A percentile compares a stretch with the other conserved stretches of the same genome.
Evolutionary conservation across 1,140 invertebrate species (phyloP).

Genomic region (Ips nitidus): DNA sequence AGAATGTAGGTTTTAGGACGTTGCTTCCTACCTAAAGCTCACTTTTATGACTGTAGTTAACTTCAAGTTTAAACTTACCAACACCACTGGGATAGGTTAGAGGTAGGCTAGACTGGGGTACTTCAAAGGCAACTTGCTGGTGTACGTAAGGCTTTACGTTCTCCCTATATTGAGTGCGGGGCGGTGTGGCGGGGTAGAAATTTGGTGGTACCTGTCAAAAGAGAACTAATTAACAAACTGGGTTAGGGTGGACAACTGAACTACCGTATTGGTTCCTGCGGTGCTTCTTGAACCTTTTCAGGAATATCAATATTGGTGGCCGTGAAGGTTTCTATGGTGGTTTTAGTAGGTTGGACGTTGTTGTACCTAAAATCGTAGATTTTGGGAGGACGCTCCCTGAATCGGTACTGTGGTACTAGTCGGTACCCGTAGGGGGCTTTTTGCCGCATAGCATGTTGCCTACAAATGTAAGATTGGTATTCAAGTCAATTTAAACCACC

Average conservation of each 20-base stretch:
- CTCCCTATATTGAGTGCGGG: constrained; percentile 10
- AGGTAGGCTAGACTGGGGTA: constrained; percentile 23
- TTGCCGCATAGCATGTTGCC: constrained; percentile 29
- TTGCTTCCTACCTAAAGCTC: constrained; percentile 19
- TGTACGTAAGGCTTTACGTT: constrained; percentile 22
- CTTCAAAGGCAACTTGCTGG: constrained; percentile 32
- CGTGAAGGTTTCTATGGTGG: constrained; percentile 48
- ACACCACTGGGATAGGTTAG: constrained; percentile 1
- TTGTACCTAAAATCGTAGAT: constrained; percentile 12
- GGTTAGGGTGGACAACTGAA: too few relatives aligned
- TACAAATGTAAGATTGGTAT: not conserved
- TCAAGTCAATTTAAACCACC: not conserved
- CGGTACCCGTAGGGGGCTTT: constrained; percentile 25
- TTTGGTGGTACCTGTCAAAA: constrained; percentile 24
- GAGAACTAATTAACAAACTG: not conserved
- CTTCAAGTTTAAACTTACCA: constrained; percentile 11
- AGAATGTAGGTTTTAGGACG: constrained; percentile 19
- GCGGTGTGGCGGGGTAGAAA: not conserved
- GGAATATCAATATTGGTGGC: constrained; percentile 47
- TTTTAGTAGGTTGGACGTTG: constrained; percentile 43
- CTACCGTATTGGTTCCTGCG: constrained; percentile 19
- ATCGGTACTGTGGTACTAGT: constrained; percentile 15
- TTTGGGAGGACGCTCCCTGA: constrained; percentile 27
- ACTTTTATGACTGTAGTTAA: not conserved
- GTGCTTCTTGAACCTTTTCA: constrained; percentile 4